Evolutionary conservation across 2,113 vertebrate genomes (phyloP).

Genomic region (Phalacrocorax aristotelis): DNA sequence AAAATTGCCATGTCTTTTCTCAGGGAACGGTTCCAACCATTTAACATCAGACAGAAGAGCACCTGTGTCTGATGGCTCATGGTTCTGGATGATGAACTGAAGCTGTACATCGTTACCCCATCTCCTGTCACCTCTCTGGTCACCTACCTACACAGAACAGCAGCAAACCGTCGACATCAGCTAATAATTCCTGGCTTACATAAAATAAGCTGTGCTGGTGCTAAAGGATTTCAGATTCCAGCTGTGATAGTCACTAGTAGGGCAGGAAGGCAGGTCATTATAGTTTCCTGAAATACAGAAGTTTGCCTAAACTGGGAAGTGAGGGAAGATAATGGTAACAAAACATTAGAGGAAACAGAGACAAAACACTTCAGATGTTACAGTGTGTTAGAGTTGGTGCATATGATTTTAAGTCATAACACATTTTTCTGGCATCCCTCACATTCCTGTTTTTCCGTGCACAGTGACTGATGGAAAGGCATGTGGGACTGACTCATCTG

Average conservation of each 20-base stretch:
- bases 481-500: not conserved
- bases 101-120: not conserved
- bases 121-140: not conserved
- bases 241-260: not conserved
- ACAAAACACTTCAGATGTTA: not conserved
- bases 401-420: not conserved
- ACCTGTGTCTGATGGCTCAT: not conserved
- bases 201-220: not conserved
- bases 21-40: not conserved
- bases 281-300: conserved; percentile 29
- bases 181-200: not conserved
- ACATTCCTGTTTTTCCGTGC: not conserved
- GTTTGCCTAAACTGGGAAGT: conserved; percentile 15
- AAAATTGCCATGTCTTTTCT: not conserved
- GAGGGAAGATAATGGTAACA: not conserved
- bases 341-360: not conserved
- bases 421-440: not conserved
- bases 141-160: not conserved
- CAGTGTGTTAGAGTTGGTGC: not conserved
- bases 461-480: not conserved
- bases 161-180: fast-evolving
- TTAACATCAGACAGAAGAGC: not conserved
- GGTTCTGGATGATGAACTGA: not conserved
- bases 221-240: not conserved
- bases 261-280: conserved; percentile 53